phyloP scores from a whole-genome alignment of 2,797 vertebrate species.

The Catamblyrhynchus diadema region DNA sequence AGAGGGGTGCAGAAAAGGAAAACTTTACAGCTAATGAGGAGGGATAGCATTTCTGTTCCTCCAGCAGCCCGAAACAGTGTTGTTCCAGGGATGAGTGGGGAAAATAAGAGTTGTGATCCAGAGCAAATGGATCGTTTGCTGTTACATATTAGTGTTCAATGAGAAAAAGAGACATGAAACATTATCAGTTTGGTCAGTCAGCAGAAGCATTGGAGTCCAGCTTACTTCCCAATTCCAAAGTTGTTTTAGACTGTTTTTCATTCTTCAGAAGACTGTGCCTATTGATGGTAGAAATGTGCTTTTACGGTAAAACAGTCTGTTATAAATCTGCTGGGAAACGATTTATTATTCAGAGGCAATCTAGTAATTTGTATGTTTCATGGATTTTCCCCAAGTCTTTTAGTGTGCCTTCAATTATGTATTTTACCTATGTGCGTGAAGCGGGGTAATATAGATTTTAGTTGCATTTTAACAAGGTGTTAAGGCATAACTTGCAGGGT shows the following conservation, averaged over 20 bases:
- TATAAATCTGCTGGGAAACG: neutral
- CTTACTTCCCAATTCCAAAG: neutral
- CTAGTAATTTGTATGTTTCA: neutral
- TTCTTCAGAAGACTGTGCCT: neutral
- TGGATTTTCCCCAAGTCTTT: neutral
- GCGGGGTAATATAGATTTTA: neutral
- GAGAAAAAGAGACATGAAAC: neutral
- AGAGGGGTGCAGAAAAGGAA: neutral
- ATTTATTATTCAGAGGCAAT: slow-evolving; percentile 16
- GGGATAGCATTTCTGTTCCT: neutral
- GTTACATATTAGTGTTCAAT: neutral
- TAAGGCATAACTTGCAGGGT: slow-evolving; percentile 29
- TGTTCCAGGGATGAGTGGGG: neutral
- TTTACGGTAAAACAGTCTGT: neutral
- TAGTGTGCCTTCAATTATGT: neutral
- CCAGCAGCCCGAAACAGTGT: neutral
- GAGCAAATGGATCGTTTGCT: neutral
- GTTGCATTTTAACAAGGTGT: slow-evolving; percentile 25
- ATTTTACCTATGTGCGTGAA: neutral
- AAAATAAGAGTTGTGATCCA: neutral
- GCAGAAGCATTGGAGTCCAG: neutral
- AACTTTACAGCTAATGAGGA: slow-evolving; percentile 5
- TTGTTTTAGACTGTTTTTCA: neutral
- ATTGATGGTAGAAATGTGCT: neutral
- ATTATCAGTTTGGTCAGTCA: neutral